Evolutionary conservation across 2,888 invertebrate species (phyloP).

Genomic region (Heliconius hortense): DNA sequence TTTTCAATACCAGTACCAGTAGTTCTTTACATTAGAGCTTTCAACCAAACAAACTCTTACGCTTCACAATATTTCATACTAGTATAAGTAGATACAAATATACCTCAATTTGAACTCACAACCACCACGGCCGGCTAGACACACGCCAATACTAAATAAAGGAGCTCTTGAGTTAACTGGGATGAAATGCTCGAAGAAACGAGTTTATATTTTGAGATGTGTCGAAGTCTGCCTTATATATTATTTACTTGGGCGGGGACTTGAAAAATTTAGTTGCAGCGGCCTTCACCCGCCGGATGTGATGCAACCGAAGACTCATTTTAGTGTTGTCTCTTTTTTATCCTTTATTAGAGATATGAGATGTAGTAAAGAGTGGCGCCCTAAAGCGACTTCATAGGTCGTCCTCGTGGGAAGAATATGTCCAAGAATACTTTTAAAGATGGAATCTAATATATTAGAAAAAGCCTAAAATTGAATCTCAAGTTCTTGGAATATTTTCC

Average conservation of each 20-base stretch:
- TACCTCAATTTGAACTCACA: background rate
- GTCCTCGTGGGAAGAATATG: too few species aligned
- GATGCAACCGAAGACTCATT: background rate
- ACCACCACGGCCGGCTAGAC: background rate
- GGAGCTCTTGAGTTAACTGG: background rate
- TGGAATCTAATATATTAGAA: too few species aligned
- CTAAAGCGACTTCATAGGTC: too few species aligned
- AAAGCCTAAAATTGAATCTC: too few species aligned
- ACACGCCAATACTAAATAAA: background rate
- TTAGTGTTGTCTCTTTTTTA: background rate
- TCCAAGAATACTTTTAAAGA: too few species aligned
- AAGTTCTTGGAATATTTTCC: too few species aligned
- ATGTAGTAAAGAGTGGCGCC: too few species aligned
- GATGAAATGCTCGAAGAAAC: slow-evolving; percentile 7
- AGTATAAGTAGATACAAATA: background rate
- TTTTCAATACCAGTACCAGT: too few species aligned
- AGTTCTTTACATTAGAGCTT: too few species aligned
- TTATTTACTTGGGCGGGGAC: slow-evolving; percentile 65
- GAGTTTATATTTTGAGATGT: slow-evolving; percentile 59
- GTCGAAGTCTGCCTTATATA: slow-evolving; percentile 72
- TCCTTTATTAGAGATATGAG: background rate
- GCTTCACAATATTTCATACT: too few species aligned
- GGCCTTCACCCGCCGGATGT: slow-evolving; percentile 30
- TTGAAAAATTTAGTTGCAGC: slow-evolving; percentile 65
- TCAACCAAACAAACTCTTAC: too few species aligned